phyloP scores from a whole-genome alignment of 2,888 invertebrate species.

The Parnassius glacialis region DNA sequence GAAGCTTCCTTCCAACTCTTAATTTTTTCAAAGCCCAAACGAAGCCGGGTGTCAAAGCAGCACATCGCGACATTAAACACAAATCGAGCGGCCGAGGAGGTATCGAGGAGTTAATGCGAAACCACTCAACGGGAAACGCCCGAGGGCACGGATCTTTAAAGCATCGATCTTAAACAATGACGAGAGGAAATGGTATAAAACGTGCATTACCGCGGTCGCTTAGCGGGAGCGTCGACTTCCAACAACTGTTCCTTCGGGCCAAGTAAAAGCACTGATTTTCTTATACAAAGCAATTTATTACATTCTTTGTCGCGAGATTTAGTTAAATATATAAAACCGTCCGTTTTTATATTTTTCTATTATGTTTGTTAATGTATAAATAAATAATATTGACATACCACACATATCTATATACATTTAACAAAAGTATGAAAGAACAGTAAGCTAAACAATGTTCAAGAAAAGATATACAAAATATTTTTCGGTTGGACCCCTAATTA shows the following conservation, averaged over 20 bases:
- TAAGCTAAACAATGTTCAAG: too few species aligned
- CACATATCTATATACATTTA: too few species aligned
- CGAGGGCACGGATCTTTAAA: slow-evolving; percentile 32
- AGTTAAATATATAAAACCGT: not conserved
- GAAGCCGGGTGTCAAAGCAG: not conserved
- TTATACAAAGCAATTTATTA: not conserved
- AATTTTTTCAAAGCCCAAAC: not conserved
- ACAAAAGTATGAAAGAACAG: too few species aligned
- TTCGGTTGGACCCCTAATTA: too few species aligned
- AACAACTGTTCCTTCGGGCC: not conserved
- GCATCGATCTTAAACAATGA: slow-evolving; percentile 40
- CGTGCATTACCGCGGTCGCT: slow-evolving; percentile 32
- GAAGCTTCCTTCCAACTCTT: too few species aligned
- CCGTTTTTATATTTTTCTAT: too few species aligned
- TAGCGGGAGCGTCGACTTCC: not conserved
- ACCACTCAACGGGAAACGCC: slow-evolving; percentile 31
- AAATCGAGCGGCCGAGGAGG: slow-evolving; percentile 5
- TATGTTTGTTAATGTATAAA: too few species aligned
- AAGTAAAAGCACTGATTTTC: too few species aligned
- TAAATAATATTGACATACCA: too few species aligned
- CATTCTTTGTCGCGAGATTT: not conserved
- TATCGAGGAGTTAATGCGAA: slow-evolving; percentile 33
- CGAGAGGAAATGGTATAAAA: slow-evolving; percentile 36
- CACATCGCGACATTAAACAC: not conserved
- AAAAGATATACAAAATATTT: too few species aligned